These are phyloP conservation scores for Stichopus horrens DNA, from an alignment of 53 echinoderm and acorn worm genomes.

Conservation along the genomic window DNA sequence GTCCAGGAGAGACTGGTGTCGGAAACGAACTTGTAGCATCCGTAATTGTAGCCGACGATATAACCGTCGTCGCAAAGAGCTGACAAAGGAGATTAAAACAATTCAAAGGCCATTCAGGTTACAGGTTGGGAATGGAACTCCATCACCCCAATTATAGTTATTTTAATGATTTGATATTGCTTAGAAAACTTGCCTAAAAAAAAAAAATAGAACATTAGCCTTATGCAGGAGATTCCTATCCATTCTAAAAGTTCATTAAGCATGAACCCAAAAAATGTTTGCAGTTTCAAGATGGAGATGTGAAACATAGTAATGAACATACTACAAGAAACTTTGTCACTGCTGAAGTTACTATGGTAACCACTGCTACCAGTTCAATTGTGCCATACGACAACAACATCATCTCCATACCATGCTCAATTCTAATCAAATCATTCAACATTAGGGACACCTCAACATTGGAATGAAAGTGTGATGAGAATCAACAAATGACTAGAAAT, in stretches of 20 bases:
- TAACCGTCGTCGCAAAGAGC: constrained; percentile 76
- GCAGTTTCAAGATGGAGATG: background rate
- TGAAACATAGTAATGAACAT: background rate
- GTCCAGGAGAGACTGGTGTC: constrained; percentile 48
- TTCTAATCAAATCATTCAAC: too few species aligned
- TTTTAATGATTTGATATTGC: background rate
- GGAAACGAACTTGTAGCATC: constrained; percentile 83
- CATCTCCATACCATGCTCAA: too few species aligned
- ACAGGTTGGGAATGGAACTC: background rate
- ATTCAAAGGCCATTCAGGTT: constrained; percentile 23
- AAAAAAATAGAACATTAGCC: too few species aligned
- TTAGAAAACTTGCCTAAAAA: too few species aligned
- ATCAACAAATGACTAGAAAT: too few species aligned
- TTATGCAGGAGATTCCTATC: too few species aligned
- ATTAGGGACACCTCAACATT: too few species aligned
- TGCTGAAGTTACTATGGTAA: too few species aligned
- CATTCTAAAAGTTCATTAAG: background rate
- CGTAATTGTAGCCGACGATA: constrained; percentile 71
- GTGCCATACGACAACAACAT: too few species aligned
- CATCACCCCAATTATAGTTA: background rate
- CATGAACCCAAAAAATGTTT: background rate
- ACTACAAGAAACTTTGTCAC: too few species aligned
- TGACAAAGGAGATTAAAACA: background rate
- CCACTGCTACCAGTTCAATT: too few species aligned
- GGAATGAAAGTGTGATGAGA: too few species aligned